A percentile compares a stretch with the other conserved stretches of the same genome.
Evolutionary conservation across 1,140 invertebrate species (phyloP).

Genomic region (Himalopsyche phryganea): DNA sequence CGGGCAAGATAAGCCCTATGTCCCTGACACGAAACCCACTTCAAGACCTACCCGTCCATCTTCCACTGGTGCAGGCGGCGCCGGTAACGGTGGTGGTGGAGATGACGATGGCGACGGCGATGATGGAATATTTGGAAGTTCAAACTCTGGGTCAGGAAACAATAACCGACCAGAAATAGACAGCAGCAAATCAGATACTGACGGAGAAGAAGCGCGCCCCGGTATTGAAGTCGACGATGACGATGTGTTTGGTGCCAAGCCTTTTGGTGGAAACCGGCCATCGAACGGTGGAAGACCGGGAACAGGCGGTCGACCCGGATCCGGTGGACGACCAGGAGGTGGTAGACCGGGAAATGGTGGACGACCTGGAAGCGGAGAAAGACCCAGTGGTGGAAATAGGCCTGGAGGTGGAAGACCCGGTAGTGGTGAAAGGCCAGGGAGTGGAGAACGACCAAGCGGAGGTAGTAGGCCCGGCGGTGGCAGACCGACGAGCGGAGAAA

Average conservation of each 20-base stretch:
- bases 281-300: constrained; percentile 9
- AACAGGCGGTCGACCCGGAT: constrained; percentile 4
- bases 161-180: constrained; percentile 29
- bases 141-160: constrained; percentile 26
- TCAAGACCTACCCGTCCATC: constrained; percentile 33
- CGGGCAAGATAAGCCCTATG: constrained; percentile 10
- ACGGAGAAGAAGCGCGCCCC: too few species aligned
- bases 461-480: constrained; percentile 13
- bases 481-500: constrained; percentile 17
- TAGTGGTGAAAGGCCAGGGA: constrained; percentile 9
- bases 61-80: constrained; percentile 39
- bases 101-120: constrained; percentile 28
- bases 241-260: constrained; percentile 34
- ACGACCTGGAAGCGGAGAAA: constrained; percentile 8
- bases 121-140: background rate
- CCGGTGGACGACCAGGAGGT: constrained; percentile 14
- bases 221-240: constrained; percentile 33
- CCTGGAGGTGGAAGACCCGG: too few species aligned
- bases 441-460: constrained; percentile 7
- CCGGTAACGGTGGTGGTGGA: constrained; percentile 24
- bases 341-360: constrained; percentile 5
- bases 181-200: too few species aligned
- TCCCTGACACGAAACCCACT: constrained; percentile 38
- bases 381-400: constrained; percentile 6
- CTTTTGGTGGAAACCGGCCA: too few species aligned